A percentile compares a stretch with the other conserved stretches of the same genome.
phyloP scores from a whole-genome alignment of 2,797 vertebrate species.

The Tinamus major region DNA sequence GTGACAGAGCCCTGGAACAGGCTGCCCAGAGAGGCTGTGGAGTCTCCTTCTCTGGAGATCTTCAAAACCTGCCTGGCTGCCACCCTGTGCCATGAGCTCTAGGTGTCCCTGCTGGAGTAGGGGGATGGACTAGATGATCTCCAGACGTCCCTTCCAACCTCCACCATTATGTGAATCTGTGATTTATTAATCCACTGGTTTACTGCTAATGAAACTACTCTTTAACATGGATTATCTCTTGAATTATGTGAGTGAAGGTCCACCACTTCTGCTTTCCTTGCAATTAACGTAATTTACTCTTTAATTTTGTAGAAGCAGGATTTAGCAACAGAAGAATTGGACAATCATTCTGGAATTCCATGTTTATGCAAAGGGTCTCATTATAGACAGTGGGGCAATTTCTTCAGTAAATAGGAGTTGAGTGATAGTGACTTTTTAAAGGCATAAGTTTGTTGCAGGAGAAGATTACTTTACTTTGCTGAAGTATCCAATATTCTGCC shows the following conservation, averaged over 20 bases:
- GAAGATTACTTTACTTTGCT: not conserved
- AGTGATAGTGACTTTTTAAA: not conserved
- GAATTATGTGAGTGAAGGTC: not conserved
- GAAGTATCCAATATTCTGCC: constrained; percentile 4
- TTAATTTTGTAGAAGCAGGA: not conserved
- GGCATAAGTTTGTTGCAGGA: not conserved
- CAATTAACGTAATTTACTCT: not conserved
- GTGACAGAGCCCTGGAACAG: too few species aligned
- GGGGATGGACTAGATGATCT: too few species aligned
- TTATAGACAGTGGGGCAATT: not conserved
- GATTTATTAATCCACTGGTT: not conserved
- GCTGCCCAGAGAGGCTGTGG: too few species aligned
- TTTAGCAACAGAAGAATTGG: not conserved
- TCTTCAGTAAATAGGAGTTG: not conserved
- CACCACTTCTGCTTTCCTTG: not conserved
- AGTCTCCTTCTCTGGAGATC: too few species aligned
- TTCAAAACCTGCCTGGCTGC: too few species aligned
- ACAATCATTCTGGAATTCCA: not conserved
- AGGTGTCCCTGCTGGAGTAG: too few species aligned
- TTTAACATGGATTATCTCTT: not conserved
- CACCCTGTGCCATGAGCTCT: too few species aligned
- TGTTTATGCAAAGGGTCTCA: not conserved
- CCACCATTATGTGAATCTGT: too few species aligned
- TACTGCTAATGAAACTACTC: not conserved
- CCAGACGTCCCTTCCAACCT: too few species aligned